These are phyloP conservation scores for Myoxocephalus aenaeus DNA, from an alignment of 2,797 vertebrate genomes.

Conservation along the genomic window DNA sequence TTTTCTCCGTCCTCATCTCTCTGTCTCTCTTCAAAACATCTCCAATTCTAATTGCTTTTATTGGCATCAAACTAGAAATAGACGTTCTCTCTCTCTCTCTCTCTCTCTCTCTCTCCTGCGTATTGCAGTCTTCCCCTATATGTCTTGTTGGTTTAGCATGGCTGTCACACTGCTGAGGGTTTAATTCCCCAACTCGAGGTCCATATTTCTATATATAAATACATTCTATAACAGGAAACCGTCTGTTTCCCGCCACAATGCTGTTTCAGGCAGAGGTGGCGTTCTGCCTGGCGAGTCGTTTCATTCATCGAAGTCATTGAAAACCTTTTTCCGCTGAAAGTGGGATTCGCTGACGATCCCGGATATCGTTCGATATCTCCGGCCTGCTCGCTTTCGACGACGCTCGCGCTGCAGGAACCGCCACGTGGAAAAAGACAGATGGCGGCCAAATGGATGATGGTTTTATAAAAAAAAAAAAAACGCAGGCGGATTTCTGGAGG, in stretches of 20 bases:
- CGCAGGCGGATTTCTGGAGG: slow-evolving; percentile 21
- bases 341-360: background rate
- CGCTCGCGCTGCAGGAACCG: background rate
- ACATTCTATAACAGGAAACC: background rate
- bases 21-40: slow-evolving; percentile 5
- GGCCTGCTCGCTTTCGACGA: no score
- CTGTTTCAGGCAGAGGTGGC: background rate
- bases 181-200: slow-evolving; percentile 11
- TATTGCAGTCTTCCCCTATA: background rate
- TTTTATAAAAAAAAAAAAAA: background rate
- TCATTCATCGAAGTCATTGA: background rate
- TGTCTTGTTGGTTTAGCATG: background rate
- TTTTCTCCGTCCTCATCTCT: background rate
- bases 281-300: background rate
- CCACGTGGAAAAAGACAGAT: background rate
- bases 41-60: slow-evolving; percentile 20
- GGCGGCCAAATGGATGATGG: background rate
- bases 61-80: slow-evolving; percentile 29
- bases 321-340: background rate
- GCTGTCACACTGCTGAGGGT: slow-evolving; percentile 5
- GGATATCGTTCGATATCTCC: background rate
- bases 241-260: background rate
- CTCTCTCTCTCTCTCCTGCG: background rate
- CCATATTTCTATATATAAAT: background rate
- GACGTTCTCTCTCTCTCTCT: background rate